Evolutionary conservation across 2,888 invertebrate genomes (phyloP), one percentile per base, ranked within the genome.

Genomic region (Dermolepida albohirtum): DNA sequence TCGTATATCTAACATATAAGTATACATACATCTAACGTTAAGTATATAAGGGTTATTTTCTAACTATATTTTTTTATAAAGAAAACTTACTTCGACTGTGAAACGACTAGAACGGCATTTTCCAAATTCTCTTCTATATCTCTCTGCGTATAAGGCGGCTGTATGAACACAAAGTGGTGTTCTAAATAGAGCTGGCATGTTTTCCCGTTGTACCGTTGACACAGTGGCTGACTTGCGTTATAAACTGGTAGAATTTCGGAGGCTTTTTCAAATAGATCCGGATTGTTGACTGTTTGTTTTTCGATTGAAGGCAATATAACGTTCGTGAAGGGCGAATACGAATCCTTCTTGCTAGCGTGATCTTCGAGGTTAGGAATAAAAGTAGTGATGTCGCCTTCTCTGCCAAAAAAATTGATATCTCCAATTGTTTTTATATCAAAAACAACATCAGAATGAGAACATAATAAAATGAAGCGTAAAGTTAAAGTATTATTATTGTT

Each of bases 141-240:
- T 64, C 86, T 86, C 80, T 96, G 94, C 0, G 92, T 92, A 72
- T 89, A 88, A 54, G 92, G 89, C 70, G 92, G 91, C 47, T 93
- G 92, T 73, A 97, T 93, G 79, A 93, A 97, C 52, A 98, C 94
- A 77, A 90, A 91, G 74, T 92, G 89, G 75, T 93, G 92, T 69
- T 89, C 89, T 64, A 97, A 86, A 81, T 90, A 93, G 67, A 89
- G 87, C 64, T 88, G 88, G 83, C 98, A 98, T 6, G 91, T 91
- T 70, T 87, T 88, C 1, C 97, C 97, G 64, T 87, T 85, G 83
- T 97, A 97, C 27, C 91, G 84, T 86, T 97, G 92, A 76, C 91
- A 92, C 74, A 91, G 85, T 14, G 87, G 87, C 71, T 88, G 86
- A 14, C 86, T 81, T 50, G 83, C 83, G 68, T 82, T 80, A 70